These are phyloP conservation scores for Stramonita haemastoma DNA, from an alignment of 2,888 invertebrate species.

Conservation along the genomic window DNA sequence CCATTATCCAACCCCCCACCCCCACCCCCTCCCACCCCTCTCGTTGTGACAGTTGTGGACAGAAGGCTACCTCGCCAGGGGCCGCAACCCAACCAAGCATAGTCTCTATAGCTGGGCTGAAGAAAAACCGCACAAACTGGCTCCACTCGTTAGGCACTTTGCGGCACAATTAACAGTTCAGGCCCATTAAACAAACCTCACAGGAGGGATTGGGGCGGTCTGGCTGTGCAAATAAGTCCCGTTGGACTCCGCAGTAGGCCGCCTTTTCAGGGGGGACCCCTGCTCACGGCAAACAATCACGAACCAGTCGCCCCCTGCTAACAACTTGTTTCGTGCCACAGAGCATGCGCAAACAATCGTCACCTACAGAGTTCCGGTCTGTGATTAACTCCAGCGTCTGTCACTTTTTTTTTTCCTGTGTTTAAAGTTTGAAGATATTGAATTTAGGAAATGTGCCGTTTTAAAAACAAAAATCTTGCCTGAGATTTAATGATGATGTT, in stretches of 20 bases:
- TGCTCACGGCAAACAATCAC: background rate
- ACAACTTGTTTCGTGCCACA: background rate
- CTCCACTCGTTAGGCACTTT: constrained; percentile 32
- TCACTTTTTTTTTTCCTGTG: background rate
- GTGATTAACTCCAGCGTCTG: background rate
- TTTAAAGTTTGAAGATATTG: too few relatives aligned
- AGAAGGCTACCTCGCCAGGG: background rate
- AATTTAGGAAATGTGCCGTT: too few relatives aligned
- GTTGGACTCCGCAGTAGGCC: background rate
- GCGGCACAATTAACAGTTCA: constrained; percentile 29
- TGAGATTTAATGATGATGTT: too few relatives aligned
- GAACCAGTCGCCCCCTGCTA: background rate
- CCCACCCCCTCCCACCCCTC: background rate
- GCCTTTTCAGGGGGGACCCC: background rate
- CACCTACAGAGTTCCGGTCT: background rate
- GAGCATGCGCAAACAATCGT: background rate
- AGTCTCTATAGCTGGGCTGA: background rate
- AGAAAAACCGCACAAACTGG: background rate
- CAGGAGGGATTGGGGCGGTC: constrained; percentile 6
- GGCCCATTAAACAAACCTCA: background rate
- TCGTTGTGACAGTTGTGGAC: background rate
- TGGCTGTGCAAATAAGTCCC: constrained; percentile 29
- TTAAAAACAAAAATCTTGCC: too few relatives aligned
- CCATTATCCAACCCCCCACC: background rate
- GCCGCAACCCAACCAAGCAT: background rate